Percentiles rank a stretch among this genome's conserved stretches.
Conservation (phyloP, 2,888 invertebrate genomes). For the Eremobia ochroleuca region DNA sequence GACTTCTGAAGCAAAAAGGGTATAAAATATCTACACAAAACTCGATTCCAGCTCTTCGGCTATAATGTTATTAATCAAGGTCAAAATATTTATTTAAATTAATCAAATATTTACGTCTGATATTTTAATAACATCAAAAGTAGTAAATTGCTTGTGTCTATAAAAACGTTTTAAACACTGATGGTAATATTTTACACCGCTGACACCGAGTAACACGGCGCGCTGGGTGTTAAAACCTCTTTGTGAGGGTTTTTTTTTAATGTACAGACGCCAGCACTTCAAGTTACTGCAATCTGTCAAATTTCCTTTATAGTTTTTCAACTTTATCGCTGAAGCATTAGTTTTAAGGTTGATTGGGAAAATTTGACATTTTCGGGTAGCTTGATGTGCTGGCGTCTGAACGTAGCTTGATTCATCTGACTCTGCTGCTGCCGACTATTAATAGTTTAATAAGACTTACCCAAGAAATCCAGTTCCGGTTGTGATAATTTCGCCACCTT, state of each 20-base stretch:
- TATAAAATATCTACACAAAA: too few species aligned
- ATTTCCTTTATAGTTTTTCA: too few species aligned
- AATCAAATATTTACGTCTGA: neutral
- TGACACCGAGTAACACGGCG: neutral
- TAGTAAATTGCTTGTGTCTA: neutral
- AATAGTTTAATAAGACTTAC: slow-evolving; percentile 87
- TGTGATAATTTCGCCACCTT: slow-evolving; percentile 97
- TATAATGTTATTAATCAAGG: neutral
- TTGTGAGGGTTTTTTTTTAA: neutral
- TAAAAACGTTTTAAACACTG: neutral
- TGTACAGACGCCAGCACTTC: too few species aligned
- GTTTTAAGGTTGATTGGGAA: too few species aligned
- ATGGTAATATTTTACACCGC: neutral
- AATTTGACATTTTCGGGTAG: too few species aligned
- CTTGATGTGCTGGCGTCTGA: too few species aligned
- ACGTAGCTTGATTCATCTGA: neutral
- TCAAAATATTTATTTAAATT: slow-evolving; percentile 12
- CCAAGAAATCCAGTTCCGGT: slow-evolving; percentile 97
- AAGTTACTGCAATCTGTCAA: too few species aligned
- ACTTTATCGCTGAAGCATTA: too few species aligned
- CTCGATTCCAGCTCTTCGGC: neutral
- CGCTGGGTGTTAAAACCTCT: neutral
- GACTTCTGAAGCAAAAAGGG: neutral
- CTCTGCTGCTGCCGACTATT: neutral
- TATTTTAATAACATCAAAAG: slow-evolving; percentile 4